phyloP scores from a whole-genome alignment of 1,140 invertebrate genomes.

The Vanessa atalanta region DNA sequence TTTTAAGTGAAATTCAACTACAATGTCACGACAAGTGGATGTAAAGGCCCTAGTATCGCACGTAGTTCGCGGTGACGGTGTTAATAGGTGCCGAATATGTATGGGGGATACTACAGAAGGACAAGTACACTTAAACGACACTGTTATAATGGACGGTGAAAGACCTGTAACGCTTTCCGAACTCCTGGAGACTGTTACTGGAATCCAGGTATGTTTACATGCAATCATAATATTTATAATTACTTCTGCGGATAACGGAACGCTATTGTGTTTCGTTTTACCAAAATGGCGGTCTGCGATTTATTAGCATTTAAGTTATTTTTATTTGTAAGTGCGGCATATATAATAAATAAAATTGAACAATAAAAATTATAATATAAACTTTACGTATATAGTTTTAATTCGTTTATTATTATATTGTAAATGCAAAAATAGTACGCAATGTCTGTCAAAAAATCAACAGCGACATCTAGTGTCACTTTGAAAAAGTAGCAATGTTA shows the following conservation, averaged over 20 bases:
- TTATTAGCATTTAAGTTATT: background rate
- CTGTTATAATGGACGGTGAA: constrained; percentile 71
- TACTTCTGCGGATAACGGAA: constrained; percentile 72
- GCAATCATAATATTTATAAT: constrained; percentile 32
- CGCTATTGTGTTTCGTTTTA: constrained; percentile 48
- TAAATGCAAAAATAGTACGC: constrained; percentile 4
- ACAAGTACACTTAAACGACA: constrained; percentile 67
- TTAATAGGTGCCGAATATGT: constrained; percentile 70
- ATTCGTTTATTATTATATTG: background rate
- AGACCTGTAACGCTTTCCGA: constrained; percentile 66
- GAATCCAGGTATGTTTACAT: constrained; percentile 62
- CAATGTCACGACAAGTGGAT: constrained; percentile 68
- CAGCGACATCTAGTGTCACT: background rate
- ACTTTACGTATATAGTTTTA: background rate
- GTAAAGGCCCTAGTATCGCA: constrained; percentile 71
- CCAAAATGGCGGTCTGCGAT: constrained; percentile 61
- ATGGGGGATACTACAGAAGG: constrained; percentile 73
- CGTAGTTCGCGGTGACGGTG: constrained; percentile 66
- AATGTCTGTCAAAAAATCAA: background rate
- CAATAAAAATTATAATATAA: background rate
- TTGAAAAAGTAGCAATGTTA: background rate
- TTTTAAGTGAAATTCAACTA: constrained; percentile 10
- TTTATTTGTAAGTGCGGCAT: background rate
- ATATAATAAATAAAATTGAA: background rate
- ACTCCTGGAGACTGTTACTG: constrained; percentile 64